A percentile compares a stretch with the other conserved stretches of the same genome.
These are phyloP conservation scores for Neopipo cinnamomea DNA, from an alignment of 2,113 vertebrate genomes.

Conservation along the genomic window DNA sequence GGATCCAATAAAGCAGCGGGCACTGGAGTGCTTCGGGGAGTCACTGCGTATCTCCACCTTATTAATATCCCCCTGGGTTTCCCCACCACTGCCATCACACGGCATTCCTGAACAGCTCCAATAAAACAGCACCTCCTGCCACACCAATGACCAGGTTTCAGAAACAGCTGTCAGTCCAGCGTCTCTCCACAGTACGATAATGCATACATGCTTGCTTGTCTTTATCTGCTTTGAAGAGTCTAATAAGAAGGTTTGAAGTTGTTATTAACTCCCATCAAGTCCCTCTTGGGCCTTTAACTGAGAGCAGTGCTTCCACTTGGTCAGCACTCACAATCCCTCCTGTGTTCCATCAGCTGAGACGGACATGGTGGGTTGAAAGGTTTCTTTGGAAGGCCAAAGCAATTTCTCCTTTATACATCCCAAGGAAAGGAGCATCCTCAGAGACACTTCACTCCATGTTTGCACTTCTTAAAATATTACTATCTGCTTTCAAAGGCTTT, in stretches of 20 bases:
- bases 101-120: neutral
- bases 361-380: rapidly evolving
- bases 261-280: neutral
- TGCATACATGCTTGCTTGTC: neutral
- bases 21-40: neutral
- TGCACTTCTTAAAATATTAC: neutral
- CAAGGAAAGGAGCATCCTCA: neutral
- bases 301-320: neutral
- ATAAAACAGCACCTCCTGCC: neutral
- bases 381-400: neutral
- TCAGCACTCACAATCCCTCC: neutral
- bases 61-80: neutral
- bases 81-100: neutral
- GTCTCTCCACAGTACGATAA: neutral
- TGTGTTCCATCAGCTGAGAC: neutral
- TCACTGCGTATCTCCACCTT: neutral
- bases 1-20: neutral
- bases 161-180: neutral
- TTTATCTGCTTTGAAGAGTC: neutral
- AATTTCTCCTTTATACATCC: neutral
- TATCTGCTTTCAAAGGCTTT: neutral
- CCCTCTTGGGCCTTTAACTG: neutral
- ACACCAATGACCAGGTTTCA: neutral
- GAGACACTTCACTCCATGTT: neutral
- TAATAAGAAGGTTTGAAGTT: neutral